These are phyloP conservation scores for Epinotia demarniana DNA, from an alignment of 2,888 invertebrate genomes.

Conservation along the genomic window DNA sequence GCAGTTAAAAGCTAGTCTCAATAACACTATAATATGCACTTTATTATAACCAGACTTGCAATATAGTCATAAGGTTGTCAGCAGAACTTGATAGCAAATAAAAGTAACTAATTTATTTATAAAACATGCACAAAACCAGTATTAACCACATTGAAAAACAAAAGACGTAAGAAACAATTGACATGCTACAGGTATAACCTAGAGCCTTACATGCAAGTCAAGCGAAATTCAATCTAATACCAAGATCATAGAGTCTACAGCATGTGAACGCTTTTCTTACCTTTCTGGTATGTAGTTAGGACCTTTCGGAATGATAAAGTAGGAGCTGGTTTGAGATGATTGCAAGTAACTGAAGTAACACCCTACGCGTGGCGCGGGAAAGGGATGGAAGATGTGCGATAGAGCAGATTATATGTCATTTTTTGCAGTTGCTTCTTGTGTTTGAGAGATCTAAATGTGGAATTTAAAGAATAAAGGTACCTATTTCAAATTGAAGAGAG, in stretches of 20 bases:
- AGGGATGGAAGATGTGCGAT: conserved; percentile 46
- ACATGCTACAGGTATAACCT: not conserved
- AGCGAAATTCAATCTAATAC: not conserved
- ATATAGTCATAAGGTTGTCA: conserved; percentile 17
- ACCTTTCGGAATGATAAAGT: conserved; percentile 47
- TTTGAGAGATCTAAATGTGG: too few species aligned
- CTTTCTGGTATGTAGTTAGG: not conserved
- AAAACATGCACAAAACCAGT: conserved; percentile 4
- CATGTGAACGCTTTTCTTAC: not conserved
- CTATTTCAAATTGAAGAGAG: too few species aligned
- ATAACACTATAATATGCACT: not conserved
- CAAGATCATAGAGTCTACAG: not conserved
- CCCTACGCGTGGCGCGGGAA: conserved; percentile 55
- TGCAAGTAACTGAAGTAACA: conserved; percentile 44
- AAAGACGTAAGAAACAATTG: not conserved
- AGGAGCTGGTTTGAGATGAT: conserved; percentile 52
- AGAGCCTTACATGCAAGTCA: not conserved
- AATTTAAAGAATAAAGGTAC: too few species aligned
- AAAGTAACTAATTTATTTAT: conserved; percentile 6
- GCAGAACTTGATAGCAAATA: not conserved
- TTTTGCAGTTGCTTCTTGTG: too few species aligned
- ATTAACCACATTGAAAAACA: not conserved
- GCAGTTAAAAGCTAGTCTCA: not conserved
- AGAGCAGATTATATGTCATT: too few species aligned
- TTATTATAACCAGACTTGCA: conserved; percentile 6